Base-by-base conservation (phyloP, 1,140 invertebrate species). In the Listronotus bonariensis region DNA sequence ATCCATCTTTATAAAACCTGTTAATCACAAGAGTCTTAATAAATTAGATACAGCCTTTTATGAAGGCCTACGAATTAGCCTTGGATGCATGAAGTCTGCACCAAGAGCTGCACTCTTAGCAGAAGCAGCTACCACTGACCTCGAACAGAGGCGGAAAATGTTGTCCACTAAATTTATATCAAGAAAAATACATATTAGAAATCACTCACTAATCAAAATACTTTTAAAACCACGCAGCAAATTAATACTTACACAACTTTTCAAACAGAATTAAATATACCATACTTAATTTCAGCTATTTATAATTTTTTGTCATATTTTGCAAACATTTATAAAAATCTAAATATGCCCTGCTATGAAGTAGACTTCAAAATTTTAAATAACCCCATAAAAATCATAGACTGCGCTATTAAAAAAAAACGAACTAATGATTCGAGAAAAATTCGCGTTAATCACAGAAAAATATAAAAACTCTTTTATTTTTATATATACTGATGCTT, bases 401-500 rank as follows among this genome's bases (percentile, higher is more conserved):
- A 60, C 2, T 15, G 14, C 5, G 36, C 32, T 36, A 36, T 49
- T n/a, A 60, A 60, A 41, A n/a, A n/a, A 38, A 40, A 15, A 46
- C 2, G 20, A 60, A 17, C 6, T 14, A 3, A 7, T n/a, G 9
- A 34, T 26, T 14, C 48, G 42, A 15, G 14, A 20, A 26, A 51
- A 46, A 15, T 62, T 67, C 6, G 7, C 5, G 43, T 10, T 17
- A 20, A 6, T 15, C 12, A 52, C 12, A 20, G 20, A 60, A 5
- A 17, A 38, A 34, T 34, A 32, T 4, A 15, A 17, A 34, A 14
- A 45, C 3, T 10, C 15, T 20, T 46, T 46, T 34, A 41, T 18
- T 17, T 14, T 53, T 6, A 26, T 69, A 9, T 68, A 41, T 34
- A 65, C 57, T 26, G 62, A 69, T 38, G 56, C 54, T 8, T 68